phyloP scores from a whole-genome alignment of 2,797 vertebrate genomes.

The Prionace glauca region DNA sequence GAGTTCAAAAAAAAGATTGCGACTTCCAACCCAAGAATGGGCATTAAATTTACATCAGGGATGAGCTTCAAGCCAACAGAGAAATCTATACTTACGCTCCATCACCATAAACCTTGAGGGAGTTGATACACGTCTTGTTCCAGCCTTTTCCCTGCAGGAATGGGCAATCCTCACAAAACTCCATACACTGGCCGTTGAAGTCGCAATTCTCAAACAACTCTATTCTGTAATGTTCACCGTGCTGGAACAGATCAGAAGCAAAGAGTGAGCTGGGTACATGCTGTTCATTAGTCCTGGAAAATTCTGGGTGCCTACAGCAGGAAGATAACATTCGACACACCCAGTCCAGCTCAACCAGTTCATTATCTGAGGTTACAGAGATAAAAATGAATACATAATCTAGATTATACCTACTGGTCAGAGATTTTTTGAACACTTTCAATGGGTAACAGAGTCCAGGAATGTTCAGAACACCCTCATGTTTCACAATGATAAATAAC shows the following conservation, averaged over 20 bases:
- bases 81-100: conserved; percentile 69
- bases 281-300: not conserved
- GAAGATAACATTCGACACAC: not conserved
- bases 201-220: conserved; percentile 76
- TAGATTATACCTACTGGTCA: not conserved
- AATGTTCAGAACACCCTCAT: not conserved
- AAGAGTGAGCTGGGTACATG: not conserved
- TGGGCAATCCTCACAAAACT: conserved; percentile 76
- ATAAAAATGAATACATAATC: not conserved
- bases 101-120: conserved; percentile 77
- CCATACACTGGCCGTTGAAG: conserved; percentile 76
- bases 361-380: not conserved
- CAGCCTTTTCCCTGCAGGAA: conserved; percentile 79
- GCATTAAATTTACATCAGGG: not conserved
- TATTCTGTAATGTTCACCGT: conserved; percentile 78
- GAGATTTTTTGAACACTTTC: not conserved
- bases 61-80: rapidly evolving
- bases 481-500: no score
- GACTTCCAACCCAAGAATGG: no score
- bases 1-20: not conserved
- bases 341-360: not conserved
- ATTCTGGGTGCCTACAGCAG: not conserved
- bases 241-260: conserved; percentile 54
- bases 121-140: conserved; percentile 75
- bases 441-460: not conserved